Conservation (phyloP, 1,140 invertebrate genomes). For the Lucilia cuprina region DNA sequence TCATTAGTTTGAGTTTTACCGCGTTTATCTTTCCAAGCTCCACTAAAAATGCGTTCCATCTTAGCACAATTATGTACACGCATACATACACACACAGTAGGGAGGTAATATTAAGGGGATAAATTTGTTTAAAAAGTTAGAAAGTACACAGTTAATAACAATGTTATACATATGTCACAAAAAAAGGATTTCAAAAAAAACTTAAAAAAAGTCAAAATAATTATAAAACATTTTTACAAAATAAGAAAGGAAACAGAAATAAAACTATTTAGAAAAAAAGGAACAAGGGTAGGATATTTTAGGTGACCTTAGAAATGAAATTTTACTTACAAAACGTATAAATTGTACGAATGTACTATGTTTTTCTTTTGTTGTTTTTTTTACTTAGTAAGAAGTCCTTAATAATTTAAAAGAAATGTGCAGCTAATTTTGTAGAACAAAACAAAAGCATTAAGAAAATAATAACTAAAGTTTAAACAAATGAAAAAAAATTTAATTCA, state of each 20-base stretch:
- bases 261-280: background rate
- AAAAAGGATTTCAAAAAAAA: background rate
- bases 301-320: background rate
- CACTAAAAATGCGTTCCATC: constrained; percentile 93
- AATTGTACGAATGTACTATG: too few relatives aligned
- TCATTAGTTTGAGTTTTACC: constrained; percentile 58
- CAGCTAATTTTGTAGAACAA: background rate
- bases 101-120: background rate
- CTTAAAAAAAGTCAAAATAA: background rate
- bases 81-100: constrained; percentile 1
- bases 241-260: background rate
- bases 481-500: background rate
- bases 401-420: background rate
- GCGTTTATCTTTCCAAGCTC: constrained; percentile 83
- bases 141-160: constrained; percentile 2
- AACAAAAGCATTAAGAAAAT: constrained; percentile 11
- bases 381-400: background rate
- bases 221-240: background rate
- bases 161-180: background rate
- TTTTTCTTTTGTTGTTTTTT: background rate
- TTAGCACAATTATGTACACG: constrained; percentile 52
- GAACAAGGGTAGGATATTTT: background rate
- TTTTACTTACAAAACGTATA: constrained; percentile 19
- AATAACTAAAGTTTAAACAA: background rate
- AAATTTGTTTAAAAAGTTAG: background rate